Percentiles rank a stretch among this genome's conserved stretches.
These are phyloP conservation scores for Amorpha juglandis DNA, from an alignment of 2,888 invertebrate genomes.

Conservation along the genomic window DNA sequence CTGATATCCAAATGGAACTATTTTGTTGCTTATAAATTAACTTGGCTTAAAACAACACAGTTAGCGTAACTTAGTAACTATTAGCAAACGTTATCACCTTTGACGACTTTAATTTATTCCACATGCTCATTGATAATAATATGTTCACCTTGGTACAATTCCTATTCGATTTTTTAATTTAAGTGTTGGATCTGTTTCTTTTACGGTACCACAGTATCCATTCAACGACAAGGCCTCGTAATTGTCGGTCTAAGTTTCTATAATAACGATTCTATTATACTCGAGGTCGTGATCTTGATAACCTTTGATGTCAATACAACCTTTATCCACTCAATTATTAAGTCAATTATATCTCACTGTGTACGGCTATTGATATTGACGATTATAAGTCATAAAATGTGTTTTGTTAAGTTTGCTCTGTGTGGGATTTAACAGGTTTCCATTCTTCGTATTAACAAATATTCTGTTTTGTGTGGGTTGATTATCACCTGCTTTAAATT, in stretches of 20 bases:
- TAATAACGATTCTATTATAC: slow-evolving; percentile 50
- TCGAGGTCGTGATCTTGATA: slow-evolving; percentile 58
- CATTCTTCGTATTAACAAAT: background rate
- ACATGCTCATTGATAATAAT: background rate
- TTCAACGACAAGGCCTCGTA: slow-evolving; percentile 44
- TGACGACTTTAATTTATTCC: slow-evolving; percentile 14
- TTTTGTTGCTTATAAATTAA: background rate
- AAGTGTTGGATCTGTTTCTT: slow-evolving; percentile 13
- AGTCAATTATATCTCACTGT: slow-evolving; percentile 7
- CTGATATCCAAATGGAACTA: background rate
- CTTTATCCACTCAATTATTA: slow-evolving; percentile 10
- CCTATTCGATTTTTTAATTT: background rate
- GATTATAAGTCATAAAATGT: background rate
- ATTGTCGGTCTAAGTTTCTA: slow-evolving; percentile 31
- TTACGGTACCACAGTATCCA: slow-evolving; percentile 18
- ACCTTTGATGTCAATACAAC: slow-evolving; percentile 52
- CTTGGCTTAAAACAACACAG: background rate
- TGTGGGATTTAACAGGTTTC: background rate
- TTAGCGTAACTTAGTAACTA: background rate
- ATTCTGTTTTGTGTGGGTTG: too few relatives aligned
- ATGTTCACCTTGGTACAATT: slow-evolving; percentile 19
- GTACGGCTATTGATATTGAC: background rate
- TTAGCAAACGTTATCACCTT: slow-evolving; percentile 11
- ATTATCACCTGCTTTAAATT: too few relatives aligned
- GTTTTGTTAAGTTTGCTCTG: background rate